Base-by-base conservation (phyloP, 2,888 invertebrate species). In the Xanthia togata region DNA sequence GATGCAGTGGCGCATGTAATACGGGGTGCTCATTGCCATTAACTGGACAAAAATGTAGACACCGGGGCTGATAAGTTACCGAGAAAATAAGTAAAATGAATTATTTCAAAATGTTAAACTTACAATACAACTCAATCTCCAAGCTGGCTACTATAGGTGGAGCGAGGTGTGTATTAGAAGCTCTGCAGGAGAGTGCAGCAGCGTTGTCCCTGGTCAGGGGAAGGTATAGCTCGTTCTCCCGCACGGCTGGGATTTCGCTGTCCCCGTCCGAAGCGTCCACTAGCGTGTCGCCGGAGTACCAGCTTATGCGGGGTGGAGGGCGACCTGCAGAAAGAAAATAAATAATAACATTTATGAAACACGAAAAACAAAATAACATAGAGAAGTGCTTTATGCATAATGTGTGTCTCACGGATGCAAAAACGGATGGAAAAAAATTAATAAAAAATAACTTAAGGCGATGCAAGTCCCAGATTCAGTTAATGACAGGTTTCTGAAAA, bases 231-330 rank as follows among this genome's bases (percentile, higher is more conserved):
- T 98, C 97, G 88, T 98, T 97, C 93, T 98, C 98, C 57, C 97
- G 97, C 71, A 98, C 98, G 73, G 97, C 96, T 5, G 97, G 97
- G 55, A 96, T 95, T 82, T 97, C 97, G 41, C 97, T 97, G 81
- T 97, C 96, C 38, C 97, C 97, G 89, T 98, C 98, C 89, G 97
- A 98, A 55, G 97, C 97, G 89, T 98, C 98, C 75, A 98, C 96
- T 60, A 98, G 96, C 4, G 97, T 97, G 84, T 97, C 97, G 84
- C 98, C 98, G 79, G 98, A 97, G 97, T 98, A 98, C 98, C 98
- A 98, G 77, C 97, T 98, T 82, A 98, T 97, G 9, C 97, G 97
- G 0, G 98, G 98, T 31, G 97, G 97, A 0, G 98, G 98, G 75
- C 97, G 97, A 87, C 98, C 98, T 98, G 93, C 12, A 85, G 86